Conservation (phyloP, 2,797 vertebrate species). For the Lerista edwardsae region DNA sequence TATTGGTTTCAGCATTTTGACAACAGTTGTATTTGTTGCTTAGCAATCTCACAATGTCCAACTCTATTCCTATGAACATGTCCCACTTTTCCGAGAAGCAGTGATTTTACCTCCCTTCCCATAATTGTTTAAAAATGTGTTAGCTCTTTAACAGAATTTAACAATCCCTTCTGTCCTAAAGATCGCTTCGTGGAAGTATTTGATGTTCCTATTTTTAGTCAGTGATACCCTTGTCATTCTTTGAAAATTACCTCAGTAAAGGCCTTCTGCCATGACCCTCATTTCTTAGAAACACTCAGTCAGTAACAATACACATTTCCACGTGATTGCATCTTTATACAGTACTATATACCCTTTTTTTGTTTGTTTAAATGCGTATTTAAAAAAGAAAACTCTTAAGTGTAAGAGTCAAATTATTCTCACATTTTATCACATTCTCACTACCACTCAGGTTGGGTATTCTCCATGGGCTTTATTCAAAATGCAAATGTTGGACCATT, state of each 20-base stretch:
- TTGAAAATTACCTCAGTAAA: neutral
- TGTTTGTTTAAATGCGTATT: constrained; percentile 22
- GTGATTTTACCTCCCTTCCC: neutral
- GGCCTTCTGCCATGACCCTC: neutral
- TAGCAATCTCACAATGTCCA: neutral
- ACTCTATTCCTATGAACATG: neutral
- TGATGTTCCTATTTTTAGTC: neutral
- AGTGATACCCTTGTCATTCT: neutral
- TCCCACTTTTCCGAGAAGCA: neutral
- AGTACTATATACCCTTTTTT: neutral
- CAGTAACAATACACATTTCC: neutral
- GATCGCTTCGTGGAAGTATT: neutral
- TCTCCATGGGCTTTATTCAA: constrained; percentile 57
- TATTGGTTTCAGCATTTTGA: neutral
- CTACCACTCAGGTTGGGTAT: constrained; percentile 31
- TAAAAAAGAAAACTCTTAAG: too few species aligned
- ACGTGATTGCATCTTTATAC: neutral
- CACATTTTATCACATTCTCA: accelerated
- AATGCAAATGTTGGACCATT: constrained; percentile 24
- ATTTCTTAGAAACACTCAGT: constrained; percentile 13
- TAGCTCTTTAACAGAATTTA: neutral
- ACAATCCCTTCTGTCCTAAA: neutral
- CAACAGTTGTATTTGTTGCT: neutral
- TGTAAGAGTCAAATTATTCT: constrained; percentile 29
- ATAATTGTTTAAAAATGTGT: neutral